Conservation (phyloP, 64 coral and sea anemone genomes). For the Dendronephthya gigantea region DNA sequence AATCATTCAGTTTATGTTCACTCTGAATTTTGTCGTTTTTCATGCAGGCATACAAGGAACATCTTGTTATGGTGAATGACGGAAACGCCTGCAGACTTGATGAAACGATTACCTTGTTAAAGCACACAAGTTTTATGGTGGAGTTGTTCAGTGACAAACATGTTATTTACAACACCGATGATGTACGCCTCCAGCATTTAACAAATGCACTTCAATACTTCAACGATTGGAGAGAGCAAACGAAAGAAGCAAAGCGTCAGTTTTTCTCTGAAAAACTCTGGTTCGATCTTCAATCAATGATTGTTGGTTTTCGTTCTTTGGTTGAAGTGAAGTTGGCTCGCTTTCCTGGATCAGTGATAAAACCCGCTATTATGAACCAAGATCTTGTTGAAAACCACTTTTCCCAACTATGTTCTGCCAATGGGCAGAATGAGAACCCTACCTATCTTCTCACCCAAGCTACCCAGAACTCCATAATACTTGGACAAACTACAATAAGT, state of each 20-base stretch:
- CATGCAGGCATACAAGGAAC: constrained; percentile 13
- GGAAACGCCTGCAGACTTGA: constrained; percentile 9
- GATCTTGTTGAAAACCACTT: constrained; percentile 22
- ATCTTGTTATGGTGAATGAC: background rate
- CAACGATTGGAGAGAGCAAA: background rate
- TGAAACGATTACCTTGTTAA: background rate
- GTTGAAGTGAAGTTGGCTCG: background rate
- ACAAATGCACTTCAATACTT: background rate
- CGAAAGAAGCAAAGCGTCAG: background rate
- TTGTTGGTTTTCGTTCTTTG: background rate
- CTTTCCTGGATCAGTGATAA: constrained; percentile 10
- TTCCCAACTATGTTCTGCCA: constrained; percentile 5
- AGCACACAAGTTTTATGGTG: background rate
- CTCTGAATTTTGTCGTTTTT: background rate
- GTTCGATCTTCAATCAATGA: constrained; percentile 32
- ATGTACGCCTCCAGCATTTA: background rate
- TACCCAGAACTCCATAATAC: constrained; percentile 1
- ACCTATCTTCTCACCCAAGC: background rate
- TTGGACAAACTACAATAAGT: background rate
- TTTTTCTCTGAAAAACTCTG: background rate
- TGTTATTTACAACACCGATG: background rate
- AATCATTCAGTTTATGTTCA: background rate
- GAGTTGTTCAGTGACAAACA: too few relatives aligned
- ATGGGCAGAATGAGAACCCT: constrained; percentile 25
- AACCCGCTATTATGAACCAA: constrained; percentile 28